Percentiles rank a stretch among this genome's conserved stretches.
These are phyloP conservation scores for Hymenopus coronatus DNA, from an alignment of 2,888 invertebrate species.

Conservation along the genomic window DNA sequence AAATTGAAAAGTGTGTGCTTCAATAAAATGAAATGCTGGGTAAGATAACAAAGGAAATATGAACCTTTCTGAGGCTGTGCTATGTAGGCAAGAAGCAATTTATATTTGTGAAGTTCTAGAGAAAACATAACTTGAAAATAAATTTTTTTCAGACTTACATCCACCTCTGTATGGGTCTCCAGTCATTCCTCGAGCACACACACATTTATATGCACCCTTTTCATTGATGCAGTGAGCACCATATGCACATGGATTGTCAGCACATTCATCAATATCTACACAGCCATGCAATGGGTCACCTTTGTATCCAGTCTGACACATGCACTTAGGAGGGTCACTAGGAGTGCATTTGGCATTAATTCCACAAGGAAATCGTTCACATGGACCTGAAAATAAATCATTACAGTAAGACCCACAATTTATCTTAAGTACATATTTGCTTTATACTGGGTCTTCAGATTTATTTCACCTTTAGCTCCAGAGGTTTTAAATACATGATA, in stretches of 20 bases:
- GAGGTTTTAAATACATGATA: too few species aligned
- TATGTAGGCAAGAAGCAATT: too few species aligned
- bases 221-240: constrained; percentile 87
- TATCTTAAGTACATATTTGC: too few species aligned
- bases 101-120: too few species aligned
- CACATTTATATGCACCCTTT: constrained; percentile 81
- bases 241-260: constrained; percentile 77
- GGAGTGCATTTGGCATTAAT: constrained; percentile 88
- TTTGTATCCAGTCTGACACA: constrained; percentile 82
- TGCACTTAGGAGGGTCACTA: constrained; percentile 83
- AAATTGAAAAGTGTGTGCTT: too few species aligned
- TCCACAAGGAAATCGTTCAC: constrained; percentile 85
- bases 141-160: constrained; percentile 55
- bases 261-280: constrained; percentile 82
- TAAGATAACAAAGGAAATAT: too few species aligned
- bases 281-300: constrained; percentile 84
- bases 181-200: constrained; percentile 76
- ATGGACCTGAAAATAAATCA: constrained; percentile 56
- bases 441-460: too few species aligned
- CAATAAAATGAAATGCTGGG: too few species aligned
- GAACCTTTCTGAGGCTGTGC: too few species aligned
- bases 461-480: too few species aligned
- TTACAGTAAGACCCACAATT: too few species aligned
- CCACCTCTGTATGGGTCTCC: constrained; percentile 85
- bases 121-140: too few species aligned